Evolutionary conservation across 2,113 vertebrate species (phyloP).

Genomic region (Chinchilla lanigera): DNA sequence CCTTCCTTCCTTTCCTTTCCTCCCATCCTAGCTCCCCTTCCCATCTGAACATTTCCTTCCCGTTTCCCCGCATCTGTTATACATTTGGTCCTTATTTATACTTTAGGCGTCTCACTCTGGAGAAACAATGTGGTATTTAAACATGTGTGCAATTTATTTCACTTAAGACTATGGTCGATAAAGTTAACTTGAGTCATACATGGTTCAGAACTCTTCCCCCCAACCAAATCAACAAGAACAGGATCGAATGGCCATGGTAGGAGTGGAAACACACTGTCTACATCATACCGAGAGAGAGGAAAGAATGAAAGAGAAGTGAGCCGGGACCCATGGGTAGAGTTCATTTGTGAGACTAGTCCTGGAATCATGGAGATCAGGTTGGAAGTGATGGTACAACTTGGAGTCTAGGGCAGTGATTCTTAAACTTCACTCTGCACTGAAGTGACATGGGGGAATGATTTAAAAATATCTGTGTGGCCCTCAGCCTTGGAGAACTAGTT

Average conservation of each 20-base stretch:
- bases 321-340: background rate
- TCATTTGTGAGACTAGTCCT: background rate
- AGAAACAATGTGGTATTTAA: background rate
- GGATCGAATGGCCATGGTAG: background rate
- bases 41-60: background rate
- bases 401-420: background rate
- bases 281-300: background rate
- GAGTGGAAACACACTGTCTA: background rate
- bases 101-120: background rate
- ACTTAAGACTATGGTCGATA: background rate
- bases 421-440: background rate
- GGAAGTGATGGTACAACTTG: background rate
- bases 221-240: background rate
- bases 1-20: background rate
- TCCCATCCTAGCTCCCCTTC: background rate
- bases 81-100: background rate
- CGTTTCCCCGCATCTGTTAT: background rate
- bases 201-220: slow-evolving; percentile 23
- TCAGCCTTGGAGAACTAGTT: background rate
- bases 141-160: background rate
- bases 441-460: background rate
- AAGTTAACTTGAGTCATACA: slow-evolving; percentile 20
- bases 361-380: background rate
- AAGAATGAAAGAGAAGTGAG: background rate
- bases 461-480: background rate